Base-by-base conservation (phyloP, 2,888 invertebrate genomes). In the Callinectes sapidus region DNA sequence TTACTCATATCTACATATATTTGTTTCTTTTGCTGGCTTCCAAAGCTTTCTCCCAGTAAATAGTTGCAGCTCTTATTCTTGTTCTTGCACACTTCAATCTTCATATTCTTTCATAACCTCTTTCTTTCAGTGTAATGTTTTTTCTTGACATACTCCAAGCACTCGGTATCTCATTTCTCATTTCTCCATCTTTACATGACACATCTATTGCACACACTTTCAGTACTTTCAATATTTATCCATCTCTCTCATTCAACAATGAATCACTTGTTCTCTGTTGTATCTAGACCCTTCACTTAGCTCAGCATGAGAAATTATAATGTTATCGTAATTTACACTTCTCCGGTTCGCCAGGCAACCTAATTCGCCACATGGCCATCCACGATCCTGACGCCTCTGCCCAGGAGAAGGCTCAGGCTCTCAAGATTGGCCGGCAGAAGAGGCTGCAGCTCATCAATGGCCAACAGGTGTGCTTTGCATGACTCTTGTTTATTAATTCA, bases 351-450 rank as follows among this genome's bases (percentile, higher is more conserved):
- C 1, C 71, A 94, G 94, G 98, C 71, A 98, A 98, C 96, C 97
- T 99, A 28, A 98, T 98, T 95, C 97, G 99, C 0, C 99, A 99
- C 95, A 97, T 99, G 97, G 98, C 98, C 5, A 96, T 98, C 0
- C 99, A 99, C 95, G 98, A 98, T 96, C 98, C 98, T 0, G 98
- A 98, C 71, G 97, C 98, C 0, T 97, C 97, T 13, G 96, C 97
- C 54, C 97, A 97, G 90, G 97, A 97, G 95, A 97, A 97, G 93
- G 97, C 97, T 39, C 96, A 97, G 1, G 97, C 97, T 0, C 96
- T 98, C 13, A 98, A 98, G 95, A 95, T 98, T 42, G 98, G 98
- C 10, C 96, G 98, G 23, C 97, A 97, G 96, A 97, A 97, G 96
- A 97, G 97, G 95, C 97, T 98, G 93, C 97, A 97, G 95, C 95